Conservation (phyloP, 2,113 vertebrate species). For the Petrocephalus zakoni region DNA sequence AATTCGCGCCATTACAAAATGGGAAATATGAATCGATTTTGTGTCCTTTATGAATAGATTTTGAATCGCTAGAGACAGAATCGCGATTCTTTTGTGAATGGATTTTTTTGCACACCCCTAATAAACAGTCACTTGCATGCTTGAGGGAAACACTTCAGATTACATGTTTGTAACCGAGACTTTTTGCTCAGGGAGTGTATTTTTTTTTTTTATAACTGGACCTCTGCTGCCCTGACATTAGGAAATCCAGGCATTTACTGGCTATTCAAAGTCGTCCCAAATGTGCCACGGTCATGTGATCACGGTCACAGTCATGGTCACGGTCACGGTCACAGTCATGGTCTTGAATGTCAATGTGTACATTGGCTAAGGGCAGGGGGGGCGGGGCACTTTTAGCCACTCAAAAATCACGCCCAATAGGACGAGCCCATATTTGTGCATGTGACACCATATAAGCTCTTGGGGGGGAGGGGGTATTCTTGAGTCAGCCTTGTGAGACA, state of each 20-base stretch:
- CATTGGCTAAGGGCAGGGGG: background rate
- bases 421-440: background rate
- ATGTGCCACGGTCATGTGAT: too few species aligned
- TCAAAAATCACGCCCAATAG: background rate
- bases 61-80: too few species aligned
- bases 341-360: background rate
- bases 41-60: too few species aligned
- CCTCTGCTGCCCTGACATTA: background rate
- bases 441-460: background rate
- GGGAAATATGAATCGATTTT: too few species aligned
- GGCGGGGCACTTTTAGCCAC: background rate
- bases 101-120: too few species aligned
- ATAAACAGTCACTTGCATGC: background rate
- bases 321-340: too few species aligned
- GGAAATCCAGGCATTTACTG: slow-evolving; percentile 33
- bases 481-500: background rate
- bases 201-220: background rate
- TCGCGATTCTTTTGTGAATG: too few species aligned
- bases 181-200: too few species aligned
- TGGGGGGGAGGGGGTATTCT: background rate
- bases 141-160: background rate
- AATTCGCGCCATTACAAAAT: too few species aligned
- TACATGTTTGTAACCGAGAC: background rate
- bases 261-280: background rate
- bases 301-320: too few species aligned